These are phyloP conservation scores for Charaxes varanes DNA, from an alignment of 1,140 invertebrate species.

Conservation along the genomic window DNA sequence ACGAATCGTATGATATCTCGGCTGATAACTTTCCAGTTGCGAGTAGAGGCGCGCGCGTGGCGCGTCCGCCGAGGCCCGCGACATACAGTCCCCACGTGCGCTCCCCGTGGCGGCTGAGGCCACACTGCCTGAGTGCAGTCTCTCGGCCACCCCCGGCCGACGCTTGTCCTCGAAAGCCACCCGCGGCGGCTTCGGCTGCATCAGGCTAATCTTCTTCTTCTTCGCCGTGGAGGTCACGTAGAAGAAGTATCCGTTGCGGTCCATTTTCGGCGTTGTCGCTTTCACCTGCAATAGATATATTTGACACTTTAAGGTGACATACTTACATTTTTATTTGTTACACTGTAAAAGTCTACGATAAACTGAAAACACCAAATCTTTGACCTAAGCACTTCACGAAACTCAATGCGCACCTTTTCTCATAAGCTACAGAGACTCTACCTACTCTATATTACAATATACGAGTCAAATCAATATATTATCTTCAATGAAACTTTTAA, in stretches of 20 bases:
- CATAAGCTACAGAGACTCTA: no score
- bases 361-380: no score
- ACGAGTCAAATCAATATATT: no score
- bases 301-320: no score
- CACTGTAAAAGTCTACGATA: neutral
- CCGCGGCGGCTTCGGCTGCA: constrained; percentile 64
- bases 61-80: constrained; percentile 44
- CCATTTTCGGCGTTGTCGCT: constrained; percentile 67
- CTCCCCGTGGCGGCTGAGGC: constrained; percentile 40
- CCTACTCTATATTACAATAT: no score
- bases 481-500: no score
- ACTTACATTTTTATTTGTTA: no score
- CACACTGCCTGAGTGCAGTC: constrained; percentile 40
- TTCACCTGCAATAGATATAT: constrained; percentile 53
- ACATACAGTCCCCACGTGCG: constrained; percentile 45
- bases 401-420: no score
- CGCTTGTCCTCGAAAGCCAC: constrained; percentile 63
- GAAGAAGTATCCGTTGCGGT: constrained; percentile 68
- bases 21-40: constrained; percentile 72
- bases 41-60: constrained; percentile 55
- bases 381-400: no score
- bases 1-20: constrained; percentile 70
- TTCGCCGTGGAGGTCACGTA: constrained; percentile 67
- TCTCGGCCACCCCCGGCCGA: constrained; percentile 49
- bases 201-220: constrained; percentile 71